Evolutionary conservation across 2,113 vertebrate species (phyloP).

Genomic region (Desmodus rotundus): DNA sequence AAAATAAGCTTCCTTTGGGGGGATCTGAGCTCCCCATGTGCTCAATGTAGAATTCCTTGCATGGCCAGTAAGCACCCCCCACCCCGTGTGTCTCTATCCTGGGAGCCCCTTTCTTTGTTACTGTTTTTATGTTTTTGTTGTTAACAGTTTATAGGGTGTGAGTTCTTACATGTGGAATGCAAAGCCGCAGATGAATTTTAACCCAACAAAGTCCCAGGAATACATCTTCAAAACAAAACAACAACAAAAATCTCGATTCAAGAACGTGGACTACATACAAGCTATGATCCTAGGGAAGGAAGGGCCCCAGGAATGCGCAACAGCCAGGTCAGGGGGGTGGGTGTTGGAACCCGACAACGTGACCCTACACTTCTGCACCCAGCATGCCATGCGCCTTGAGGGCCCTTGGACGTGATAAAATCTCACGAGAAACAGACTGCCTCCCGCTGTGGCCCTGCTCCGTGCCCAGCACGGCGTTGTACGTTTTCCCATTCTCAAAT

Average conservation of each 20-base stretch:
- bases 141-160: neutral
- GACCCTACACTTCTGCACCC: neutral
- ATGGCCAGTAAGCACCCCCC: neutral
- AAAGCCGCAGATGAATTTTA: constrained; percentile 7
- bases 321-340: neutral
- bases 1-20: neutral
- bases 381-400: neutral
- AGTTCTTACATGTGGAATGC: neutral
- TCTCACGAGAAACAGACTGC: neutral
- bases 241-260: neutral
- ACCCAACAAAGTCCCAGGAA: neutral
- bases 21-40: neutral
- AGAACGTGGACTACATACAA: neutral
- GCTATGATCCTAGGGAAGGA: neutral
- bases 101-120: neutral
- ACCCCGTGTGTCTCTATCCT: neutral
- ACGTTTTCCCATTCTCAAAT: neutral
- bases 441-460: neutral
- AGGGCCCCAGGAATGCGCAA: neutral
- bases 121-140: neutral
- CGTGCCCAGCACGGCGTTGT: neutral
- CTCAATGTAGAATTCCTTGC: neutral
- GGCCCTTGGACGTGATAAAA: neutral
- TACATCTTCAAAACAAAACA: neutral
- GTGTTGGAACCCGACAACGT: neutral